Evolutionary conservation across 2,797 vertebrate genomes (phyloP).

Genomic region (Phoxinus dragarum): DNA sequence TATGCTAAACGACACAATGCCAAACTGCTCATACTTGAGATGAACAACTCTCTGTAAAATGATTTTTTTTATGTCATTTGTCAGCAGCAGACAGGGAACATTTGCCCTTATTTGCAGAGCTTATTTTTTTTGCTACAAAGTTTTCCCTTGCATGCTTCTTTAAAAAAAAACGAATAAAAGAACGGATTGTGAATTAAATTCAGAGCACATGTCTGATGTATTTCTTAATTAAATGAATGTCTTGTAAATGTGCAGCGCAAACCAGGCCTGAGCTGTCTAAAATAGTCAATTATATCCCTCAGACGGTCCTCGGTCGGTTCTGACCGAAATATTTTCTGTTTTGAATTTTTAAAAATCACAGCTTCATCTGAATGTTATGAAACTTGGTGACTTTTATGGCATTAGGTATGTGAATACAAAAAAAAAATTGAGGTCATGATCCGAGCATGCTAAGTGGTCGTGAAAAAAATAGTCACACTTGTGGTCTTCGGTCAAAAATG

Average conservation of each 20-base stretch:
- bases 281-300: not conserved
- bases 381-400: no score
- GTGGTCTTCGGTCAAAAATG: no score
- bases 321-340: no score
- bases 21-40: slow-evolving; percentile 10
- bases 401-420: no score
- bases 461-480: no score
- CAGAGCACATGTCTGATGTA: not conserved
- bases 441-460: no score
- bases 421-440: no score
- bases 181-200: not conserved
- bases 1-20: not conserved
- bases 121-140: slow-evolving; percentile 5
- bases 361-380: no score
- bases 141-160: slow-evolving; percentile 31
- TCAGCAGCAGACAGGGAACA: not conserved
- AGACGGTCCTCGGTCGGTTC: no score
- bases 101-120: slow-evolving; percentile 12
- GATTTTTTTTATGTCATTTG: not conserved
- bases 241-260: not conserved
- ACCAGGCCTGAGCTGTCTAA: not conserved
- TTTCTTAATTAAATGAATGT: not conserved
- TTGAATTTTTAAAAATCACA: no score
- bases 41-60: slow-evolving; percentile 11
- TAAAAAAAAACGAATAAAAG: not conserved